Base-by-base conservation (phyloP, 2,113 vertebrate genomes). In the Zapus hudsonius region DNA sequence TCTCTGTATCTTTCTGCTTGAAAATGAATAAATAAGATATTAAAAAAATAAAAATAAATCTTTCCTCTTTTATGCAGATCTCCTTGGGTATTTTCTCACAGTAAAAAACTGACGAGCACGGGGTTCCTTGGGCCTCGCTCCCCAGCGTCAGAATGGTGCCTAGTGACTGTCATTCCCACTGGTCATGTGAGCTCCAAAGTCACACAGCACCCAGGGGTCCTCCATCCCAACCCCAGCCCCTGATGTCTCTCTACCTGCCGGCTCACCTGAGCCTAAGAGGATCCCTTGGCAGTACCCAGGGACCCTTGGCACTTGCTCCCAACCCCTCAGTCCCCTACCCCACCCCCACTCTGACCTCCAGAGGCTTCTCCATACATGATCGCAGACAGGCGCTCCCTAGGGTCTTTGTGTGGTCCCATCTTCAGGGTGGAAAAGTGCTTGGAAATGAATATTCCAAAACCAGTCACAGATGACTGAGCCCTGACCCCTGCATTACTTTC, bases 201-300 rank as follows among this genome's bases (percentile, higher is more conserved):
- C 59, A 19, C 0, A 0, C 3, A 7, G 75, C 66, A 87, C 72
- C 42, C 17, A 17, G 1, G 4, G 8, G 29, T 44, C 20, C 9
- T 47, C 47, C 7, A 17, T 33, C 64, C 38, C 10, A 4, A 23
- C 25, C 22, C 80, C 3, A 2, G 13, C 36, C 20, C 36, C 40
- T 13, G 6, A 52, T 36, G 80, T 67, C n/a, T 31, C 64, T 47
- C 40, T 15, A 63, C 25, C 36, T 9, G n/a, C 9, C 19, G 52
- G 11, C 33, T 40, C 75, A 6, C 52, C 29, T 4, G 3, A 10
- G 76, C 38, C 36, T 4, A 20, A 20, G 47, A 40, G 4, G 4
- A 81, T 57, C 74, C 23, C 25, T 55, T 25, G 1, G 66, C 73
- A 29, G n/a, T 40, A 29, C 31, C 61, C 29, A 22, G 25, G 44